These are phyloP conservation scores for Anhinga anhinga DNA, from an alignment of 2,113 vertebrate genomes.

Conservation along the genomic window DNA sequence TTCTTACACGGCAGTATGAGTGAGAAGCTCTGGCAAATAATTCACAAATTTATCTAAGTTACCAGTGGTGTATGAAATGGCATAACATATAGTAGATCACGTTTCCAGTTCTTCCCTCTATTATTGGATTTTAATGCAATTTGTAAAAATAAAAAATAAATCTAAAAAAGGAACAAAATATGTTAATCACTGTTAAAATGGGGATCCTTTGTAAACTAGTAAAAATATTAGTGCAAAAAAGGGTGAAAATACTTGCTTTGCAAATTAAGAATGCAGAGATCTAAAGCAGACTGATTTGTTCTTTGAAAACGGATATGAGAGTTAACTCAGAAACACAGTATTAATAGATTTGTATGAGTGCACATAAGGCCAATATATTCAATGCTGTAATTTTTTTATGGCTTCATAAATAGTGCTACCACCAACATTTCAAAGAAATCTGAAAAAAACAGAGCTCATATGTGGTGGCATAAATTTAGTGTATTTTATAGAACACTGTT, in stretches of 20 bases:
- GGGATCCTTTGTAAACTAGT: not conserved
- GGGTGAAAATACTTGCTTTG: not conserved
- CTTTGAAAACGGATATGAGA: constrained; percentile 39
- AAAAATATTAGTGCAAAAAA: not conserved
- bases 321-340: constrained; percentile 6
- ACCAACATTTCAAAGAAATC: constrained; percentile 69
- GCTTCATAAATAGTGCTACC: constrained; percentile 71
- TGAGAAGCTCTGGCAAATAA: not conserved
- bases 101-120: not conserved
- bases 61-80: not conserved
- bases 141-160: not conserved
- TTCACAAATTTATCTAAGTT: not conserved
- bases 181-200: not conserved
- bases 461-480: constrained; percentile 63
- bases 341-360: constrained; percentile 63
- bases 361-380: constrained; percentile 63
- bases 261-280: not conserved
- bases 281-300: not conserved
- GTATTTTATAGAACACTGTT: constrained; percentile 69
- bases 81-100: not conserved
- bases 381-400: constrained; percentile 66
- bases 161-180: not conserved
- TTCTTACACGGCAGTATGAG: not conserved
- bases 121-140: not conserved
- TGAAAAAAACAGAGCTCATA: constrained; percentile 50